Evolutionary conservation across 2,797 vertebrate species (phyloP).

Genomic region (Chelmon rostratus): DNA sequence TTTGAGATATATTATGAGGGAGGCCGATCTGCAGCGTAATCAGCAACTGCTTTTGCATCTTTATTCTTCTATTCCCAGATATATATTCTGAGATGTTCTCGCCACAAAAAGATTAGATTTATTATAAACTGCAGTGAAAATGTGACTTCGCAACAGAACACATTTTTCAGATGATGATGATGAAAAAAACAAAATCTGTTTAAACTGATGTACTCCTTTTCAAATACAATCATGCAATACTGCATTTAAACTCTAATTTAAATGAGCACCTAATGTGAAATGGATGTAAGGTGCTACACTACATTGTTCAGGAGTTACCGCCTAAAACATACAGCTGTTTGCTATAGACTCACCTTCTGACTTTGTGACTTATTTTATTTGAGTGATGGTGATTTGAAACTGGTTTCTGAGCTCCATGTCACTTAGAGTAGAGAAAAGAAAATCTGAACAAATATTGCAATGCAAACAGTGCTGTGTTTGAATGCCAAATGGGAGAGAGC

Average conservation of each 20-base stretch:
- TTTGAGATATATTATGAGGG: not conserved
- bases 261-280: not conserved
- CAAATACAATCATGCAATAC: not conserved
- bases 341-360: not conserved
- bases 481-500: constrained; percentile 9
- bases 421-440: not conserved
- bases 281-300: not conserved
- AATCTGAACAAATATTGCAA: not conserved
- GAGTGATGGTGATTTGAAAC: not conserved
- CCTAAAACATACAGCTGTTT: not conserved
- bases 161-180: not conserved
- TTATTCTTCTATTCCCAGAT: not conserved
- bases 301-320: not conserved
- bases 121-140: not conserved
- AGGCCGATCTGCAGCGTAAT: constrained; percentile 1
- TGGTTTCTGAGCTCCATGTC: constrained; percentile 1
- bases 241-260: not conserved
- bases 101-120: not conserved
- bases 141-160: not conserved
- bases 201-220: not conserved
- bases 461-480: constrained; percentile 5
- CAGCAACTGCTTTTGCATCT: not conserved
- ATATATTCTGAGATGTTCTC: not conserved
- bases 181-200: not conserved
- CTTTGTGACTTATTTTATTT: not conserved